phyloP scores from a whole-genome alignment of 1,140 invertebrate genomes.

The Ganaspis sp. region DNA sequence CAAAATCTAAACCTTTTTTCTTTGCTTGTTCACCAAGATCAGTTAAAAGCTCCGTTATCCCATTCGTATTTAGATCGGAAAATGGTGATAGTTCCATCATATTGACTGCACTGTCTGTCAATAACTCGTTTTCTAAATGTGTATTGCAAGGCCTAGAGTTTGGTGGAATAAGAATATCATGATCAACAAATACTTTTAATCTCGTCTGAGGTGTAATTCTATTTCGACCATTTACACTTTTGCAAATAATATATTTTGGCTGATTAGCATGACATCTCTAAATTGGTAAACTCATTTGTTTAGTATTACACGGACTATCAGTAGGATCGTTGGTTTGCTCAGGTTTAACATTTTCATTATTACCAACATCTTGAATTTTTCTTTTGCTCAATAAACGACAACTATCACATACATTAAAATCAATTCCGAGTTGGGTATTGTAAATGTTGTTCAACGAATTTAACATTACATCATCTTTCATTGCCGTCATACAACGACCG shows the following conservation, averaged over 20 bases:
- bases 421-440: not conserved
- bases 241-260: not conserved
- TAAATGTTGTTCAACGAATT: not conserved
- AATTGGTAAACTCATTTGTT: not conserved
- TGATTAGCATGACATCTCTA: not conserved
- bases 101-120: not conserved
- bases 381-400: not conserved
- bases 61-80: not conserved
- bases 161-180: not conserved
- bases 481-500: not conserved
- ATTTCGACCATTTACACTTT: not conserved
- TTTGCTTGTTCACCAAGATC: not conserved
- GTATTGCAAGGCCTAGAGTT: not conserved
- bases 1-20: slow-evolving; percentile 2
- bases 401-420: not conserved
- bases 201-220: too few relatives aligned
- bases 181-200: too few relatives aligned
- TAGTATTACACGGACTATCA: not conserved
- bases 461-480: not conserved
- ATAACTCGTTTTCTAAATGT: not conserved
- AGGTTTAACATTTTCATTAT: not conserved
- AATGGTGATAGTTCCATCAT: not conserved
- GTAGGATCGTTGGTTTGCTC: not conserved
- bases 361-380: not conserved
- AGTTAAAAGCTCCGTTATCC: not conserved